Conservation (phyloP, 1,140 invertebrate species). For the Macrotrachela quadricornifera region DNA sequence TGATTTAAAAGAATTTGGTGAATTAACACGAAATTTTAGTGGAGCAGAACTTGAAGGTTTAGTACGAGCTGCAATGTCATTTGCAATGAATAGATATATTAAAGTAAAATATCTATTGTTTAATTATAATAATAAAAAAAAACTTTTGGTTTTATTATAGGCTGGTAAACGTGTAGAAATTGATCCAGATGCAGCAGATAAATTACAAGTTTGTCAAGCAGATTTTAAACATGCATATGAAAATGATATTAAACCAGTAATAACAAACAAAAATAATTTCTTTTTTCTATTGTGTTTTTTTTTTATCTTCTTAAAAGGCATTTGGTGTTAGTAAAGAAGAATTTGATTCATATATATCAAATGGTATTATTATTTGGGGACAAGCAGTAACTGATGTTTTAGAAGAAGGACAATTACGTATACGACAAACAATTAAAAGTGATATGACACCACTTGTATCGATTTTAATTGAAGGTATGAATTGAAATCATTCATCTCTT, state of each 20-base stretch:
- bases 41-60: slow-evolving; percentile 97
- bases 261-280: no score
- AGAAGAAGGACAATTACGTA: slow-evolving; percentile 69
- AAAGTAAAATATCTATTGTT: slow-evolving; percentile 37
- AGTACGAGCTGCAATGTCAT: slow-evolving; percentile 86
- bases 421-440: slow-evolving; percentile 52
- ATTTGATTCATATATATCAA: slow-evolving; percentile 53
- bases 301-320: no score
- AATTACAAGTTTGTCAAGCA: slow-evolving; percentile 57
- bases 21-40: slow-evolving; percentile 87
- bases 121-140: no score
- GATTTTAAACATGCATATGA: slow-evolving; percentile 90
- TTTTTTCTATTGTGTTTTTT: no score
- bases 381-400: slow-evolving; percentile 53
- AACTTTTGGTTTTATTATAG: no score
- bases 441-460: slow-evolving; percentile 56
- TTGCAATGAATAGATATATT: slow-evolving; percentile 91
- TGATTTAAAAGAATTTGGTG: slow-evolving; percentile 58
- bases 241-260: slow-evolving; percentile 72
- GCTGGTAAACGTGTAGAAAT: slow-evolving; percentile 48
- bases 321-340: slow-evolving; percentile 71
- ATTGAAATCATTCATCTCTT: no score
- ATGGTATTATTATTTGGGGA: slow-evolving; percentile 84
- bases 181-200: slow-evolving; percentile 83
- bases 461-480: slow-evolving; percentile 49